Percentiles rank a stretch among this genome's conserved stretches.
Evolutionary conservation across 2,797 vertebrate genomes (phyloP).

Genomic region (Acipenser transmontanus): DNA sequence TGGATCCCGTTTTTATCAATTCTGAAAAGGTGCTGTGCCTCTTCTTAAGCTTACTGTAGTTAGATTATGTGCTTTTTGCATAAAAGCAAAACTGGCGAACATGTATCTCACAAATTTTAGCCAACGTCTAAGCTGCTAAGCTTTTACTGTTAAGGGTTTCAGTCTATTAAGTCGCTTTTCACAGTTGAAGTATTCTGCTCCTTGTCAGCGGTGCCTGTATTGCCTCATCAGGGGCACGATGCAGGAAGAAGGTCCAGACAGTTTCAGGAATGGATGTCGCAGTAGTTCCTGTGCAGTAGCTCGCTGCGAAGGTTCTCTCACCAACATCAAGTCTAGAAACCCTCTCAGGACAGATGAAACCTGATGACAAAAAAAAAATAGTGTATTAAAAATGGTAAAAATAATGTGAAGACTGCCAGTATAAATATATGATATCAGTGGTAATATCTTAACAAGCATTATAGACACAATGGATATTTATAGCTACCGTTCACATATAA

Average conservation of each 20-base stretch:
- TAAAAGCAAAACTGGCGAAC: background rate
- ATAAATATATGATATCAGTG: too few relatives aligned
- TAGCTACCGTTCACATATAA: too few relatives aligned
- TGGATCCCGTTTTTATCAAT: background rate
- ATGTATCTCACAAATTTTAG: background rate
- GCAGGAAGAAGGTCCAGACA: constrained; percentile 88
- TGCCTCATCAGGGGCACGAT: constrained; percentile 97
- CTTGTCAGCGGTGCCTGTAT: constrained; percentile 82
- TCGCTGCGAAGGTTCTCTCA: constrained; percentile 88
- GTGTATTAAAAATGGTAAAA: too few relatives aligned
- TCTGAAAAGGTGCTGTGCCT: background rate
- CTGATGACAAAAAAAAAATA: constrained; percentile 44
- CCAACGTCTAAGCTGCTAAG: constrained; percentile 44
- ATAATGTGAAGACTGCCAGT: too few relatives aligned
- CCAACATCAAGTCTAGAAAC: constrained; percentile 92
- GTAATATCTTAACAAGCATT: too few relatives aligned
- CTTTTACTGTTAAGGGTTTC: constrained; percentile 57
- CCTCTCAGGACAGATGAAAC: constrained; percentile 82
- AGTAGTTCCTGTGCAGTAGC: constrained; percentile 88
- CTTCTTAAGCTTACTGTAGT: background rate
- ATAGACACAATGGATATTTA: too few relatives aligned
- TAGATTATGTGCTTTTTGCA: background rate
- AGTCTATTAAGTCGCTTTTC: constrained; percentile 40
- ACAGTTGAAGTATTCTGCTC: constrained; percentile 31
- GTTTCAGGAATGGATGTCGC: constrained; percentile 85